Conservation (phyloP, 2,888 invertebrate genomes). For the Invenusta paracnida region DNA sequence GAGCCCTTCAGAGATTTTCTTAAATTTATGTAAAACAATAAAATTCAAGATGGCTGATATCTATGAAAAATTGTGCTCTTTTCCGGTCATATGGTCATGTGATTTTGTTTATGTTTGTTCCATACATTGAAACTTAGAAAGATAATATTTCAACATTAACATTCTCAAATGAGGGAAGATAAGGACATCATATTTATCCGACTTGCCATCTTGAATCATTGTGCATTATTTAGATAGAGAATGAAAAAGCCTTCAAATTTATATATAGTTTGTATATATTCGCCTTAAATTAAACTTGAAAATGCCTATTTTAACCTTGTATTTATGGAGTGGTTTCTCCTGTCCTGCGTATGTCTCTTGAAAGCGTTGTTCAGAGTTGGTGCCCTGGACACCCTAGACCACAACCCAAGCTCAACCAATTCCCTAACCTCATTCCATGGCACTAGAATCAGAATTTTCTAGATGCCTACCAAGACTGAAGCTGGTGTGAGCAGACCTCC, state of each 20-base stretch:
- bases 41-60: not conserved
- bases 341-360: not conserved
- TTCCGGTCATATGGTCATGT: too few relatives aligned
- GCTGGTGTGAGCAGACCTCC: not conserved
- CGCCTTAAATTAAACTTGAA: too few relatives aligned
- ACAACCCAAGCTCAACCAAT: not conserved
- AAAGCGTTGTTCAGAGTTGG: not conserved
- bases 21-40: not conserved
- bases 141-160: not conserved
- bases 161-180: not conserved
- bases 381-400: not conserved
- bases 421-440: not conserved
- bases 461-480: not conserved
- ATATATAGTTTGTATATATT: too few relatives aligned
- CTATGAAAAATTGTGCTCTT: too few relatives aligned
- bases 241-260: not conserved
- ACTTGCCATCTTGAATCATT: not conserved
- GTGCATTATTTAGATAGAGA: not conserved
- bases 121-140: too few relatives aligned
- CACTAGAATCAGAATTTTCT: not conserved
- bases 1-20: not conserved
- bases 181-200: not conserved
- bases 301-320: too few relatives aligned
- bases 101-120: too few relatives aligned
- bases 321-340: not conserved